These are phyloP conservation scores for Rattus rattus DNA, from an alignment of 2,113 vertebrate species.

Conservation along the genomic window DNA sequence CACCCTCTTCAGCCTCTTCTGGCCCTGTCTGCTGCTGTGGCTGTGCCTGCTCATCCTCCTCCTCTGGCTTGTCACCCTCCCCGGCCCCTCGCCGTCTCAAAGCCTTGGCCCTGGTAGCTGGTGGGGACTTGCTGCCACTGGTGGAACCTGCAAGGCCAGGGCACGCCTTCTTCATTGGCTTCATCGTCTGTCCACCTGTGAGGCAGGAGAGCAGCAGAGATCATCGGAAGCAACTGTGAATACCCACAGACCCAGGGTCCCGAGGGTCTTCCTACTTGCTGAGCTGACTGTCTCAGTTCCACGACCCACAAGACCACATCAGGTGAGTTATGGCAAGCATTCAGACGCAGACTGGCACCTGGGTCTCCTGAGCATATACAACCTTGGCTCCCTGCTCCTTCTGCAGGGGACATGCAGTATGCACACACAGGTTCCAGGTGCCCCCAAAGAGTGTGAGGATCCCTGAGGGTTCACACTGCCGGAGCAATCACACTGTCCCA, in stretches of 20 bases:
- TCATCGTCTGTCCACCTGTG: slow-evolving; percentile 86
- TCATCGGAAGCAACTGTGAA: slow-evolving; percentile 19
- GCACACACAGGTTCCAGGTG: neutral
- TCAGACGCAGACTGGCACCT: slow-evolving; percentile 10
- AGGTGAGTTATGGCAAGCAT: neutral
- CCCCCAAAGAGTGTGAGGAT: neutral
- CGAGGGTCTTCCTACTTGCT: neutral
- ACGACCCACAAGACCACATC: neutral
- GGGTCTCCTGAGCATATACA: neutral
- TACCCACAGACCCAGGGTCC: neutral
- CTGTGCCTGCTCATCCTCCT: slow-evolving; percentile 79
- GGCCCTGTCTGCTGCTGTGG: slow-evolving; percentile 51
- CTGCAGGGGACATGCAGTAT: neutral
- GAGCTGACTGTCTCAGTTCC: neutral
- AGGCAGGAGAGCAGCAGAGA: neutral
- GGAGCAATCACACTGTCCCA: neutral
- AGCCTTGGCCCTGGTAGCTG: slow-evolving; percentile 89
- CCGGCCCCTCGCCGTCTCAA: slow-evolving; percentile 83
- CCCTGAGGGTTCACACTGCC: neutral
- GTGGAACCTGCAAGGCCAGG: slow-evolving; percentile 75
- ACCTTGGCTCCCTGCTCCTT: slow-evolving; percentile 28
- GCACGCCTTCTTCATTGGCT: slow-evolving; percentile 89
- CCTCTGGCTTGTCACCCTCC: slow-evolving; percentile 84
- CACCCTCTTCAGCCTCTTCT: slow-evolving; percentile 71
- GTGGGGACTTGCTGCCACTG: slow-evolving; percentile 82